Base-by-base conservation (phyloP, 2,888 invertebrate species). In the Vannuccia rotundouncinata region DNA sequence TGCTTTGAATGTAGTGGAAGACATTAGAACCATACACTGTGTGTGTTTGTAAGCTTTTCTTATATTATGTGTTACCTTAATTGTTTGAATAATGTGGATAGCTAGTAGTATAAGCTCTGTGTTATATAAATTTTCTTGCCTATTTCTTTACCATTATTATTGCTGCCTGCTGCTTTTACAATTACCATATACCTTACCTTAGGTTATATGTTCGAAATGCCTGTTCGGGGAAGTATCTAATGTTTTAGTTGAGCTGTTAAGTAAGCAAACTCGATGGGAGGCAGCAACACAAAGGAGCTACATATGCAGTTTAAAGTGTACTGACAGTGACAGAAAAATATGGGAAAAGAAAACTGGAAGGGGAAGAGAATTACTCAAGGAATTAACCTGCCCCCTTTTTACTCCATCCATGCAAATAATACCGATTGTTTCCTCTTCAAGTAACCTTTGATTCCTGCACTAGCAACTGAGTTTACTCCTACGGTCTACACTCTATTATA, bases 391-490 rank as follows among this genome's bases (percentile, higher is more conserved):
- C 66, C 66, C n/a, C 66, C 66, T 13, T 66, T 22, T 66, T 66
- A 5, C 66, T 66, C 66, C 66, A 66, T 13, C 66, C 66, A 66
- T 66, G 66, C 66, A 66, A 66, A 66, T 66, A 66, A 66, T 22
- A 66, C 66, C 66, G 66, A 66, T 66, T 66, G 66, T 66, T 66
- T 66, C 66, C 66, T 66, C 66, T 66, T 66, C 66, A 66, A 66
- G 66, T 66, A 66, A 66, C 66, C 66, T 66, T 66, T 66, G 66
- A 66, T 66, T 66, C 66, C 10, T 66, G 22, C 25, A 13, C 66
- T 22, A 45, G 45, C 45, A 13, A 45, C 10, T 45, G 45, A 45
- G 45, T 45, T 45, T 45, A 45, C 45, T 45, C n/a, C 17, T 45
- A 45, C 45, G 45, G 45, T 45, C 45, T 45, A 45, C 45, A 17